These are phyloP conservation scores for Tetraodon nigroviridis DNA, from an alignment of 2,113 vertebrate species.

Conservation along the genomic window DNA sequence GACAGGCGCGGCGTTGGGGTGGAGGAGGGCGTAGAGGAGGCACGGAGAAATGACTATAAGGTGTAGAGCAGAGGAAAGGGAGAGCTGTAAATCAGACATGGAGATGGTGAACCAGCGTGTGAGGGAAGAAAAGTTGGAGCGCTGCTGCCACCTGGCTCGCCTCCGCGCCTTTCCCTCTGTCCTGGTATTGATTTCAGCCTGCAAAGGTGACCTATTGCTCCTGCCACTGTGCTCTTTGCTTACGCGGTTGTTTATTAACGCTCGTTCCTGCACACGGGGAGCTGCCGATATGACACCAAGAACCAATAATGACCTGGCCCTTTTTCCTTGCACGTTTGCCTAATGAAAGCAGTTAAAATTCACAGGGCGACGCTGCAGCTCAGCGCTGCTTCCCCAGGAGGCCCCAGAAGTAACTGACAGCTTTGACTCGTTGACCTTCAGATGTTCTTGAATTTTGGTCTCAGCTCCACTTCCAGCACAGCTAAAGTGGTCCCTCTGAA, in stretches of 20 bases:
- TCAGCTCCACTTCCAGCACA: constrained; percentile 10
- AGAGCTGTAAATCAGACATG: neutral
- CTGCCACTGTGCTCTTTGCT: constrained; percentile 17
- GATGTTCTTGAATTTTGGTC: neutral
- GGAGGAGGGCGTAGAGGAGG: constrained; percentile 25
- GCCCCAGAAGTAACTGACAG: neutral
- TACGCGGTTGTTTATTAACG: constrained; percentile 37
- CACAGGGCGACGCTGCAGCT: constrained; percentile 2
- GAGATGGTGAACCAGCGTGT: neutral
- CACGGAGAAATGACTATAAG: constrained; percentile 19
- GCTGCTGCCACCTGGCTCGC: constrained; percentile 6
- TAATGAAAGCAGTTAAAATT: constrained; percentile 25
- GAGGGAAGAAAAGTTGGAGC: constrained; percentile 11
- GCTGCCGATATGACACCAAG: constrained; percentile 31
- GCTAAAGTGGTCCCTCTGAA: constrained; percentile 34
- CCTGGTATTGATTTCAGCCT: constrained; percentile 30
- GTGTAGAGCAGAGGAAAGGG: constrained; percentile 5
- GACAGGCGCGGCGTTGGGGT: constrained; percentile 27
- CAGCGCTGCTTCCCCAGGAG: constrained; percentile 2
- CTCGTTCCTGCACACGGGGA: neutral
- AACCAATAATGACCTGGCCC: constrained; percentile 11
- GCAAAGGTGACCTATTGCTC: constrained; percentile 38
- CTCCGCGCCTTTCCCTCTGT: neutral
- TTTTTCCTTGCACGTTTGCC: constrained; percentile 19
- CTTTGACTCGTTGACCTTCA: neutral